phyloP scores from a whole-genome alignment of 2,797 vertebrate genomes.

The Girardinus metallicus region DNA sequence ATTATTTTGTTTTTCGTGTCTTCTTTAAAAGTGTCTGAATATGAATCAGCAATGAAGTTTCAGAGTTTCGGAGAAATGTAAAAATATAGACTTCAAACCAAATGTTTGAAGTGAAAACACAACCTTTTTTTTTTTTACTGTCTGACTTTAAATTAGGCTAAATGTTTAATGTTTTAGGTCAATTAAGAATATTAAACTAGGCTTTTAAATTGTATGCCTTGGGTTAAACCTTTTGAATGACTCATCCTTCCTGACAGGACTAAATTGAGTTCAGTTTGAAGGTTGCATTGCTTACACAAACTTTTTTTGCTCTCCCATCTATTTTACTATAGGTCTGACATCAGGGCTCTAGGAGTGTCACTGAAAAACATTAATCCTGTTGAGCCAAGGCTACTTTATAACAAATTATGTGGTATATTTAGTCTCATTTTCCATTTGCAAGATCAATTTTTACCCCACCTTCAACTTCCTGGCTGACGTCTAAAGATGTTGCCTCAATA shows the following conservation, averaged over 20 bases:
- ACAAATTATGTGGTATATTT: not conserved
- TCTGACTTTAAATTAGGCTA: not conserved
- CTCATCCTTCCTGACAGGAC: not conserved
- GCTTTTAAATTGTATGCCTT: not conserved
- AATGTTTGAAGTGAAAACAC: not conserved
- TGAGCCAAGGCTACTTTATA: not conserved
- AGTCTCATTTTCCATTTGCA: not conserved
- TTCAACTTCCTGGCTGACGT: not conserved
- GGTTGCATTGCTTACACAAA: not conserved
- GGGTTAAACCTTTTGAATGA: not conserved
- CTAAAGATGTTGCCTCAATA: not conserved
- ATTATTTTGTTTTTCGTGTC: not conserved
- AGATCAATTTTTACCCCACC: not conserved
- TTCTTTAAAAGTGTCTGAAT: not conserved
- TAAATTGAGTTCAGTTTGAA: not conserved
- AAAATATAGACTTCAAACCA: not conserved
- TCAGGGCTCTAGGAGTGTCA: too few relatives aligned
- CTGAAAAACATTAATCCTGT: not conserved
- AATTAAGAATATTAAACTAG: not conserved
- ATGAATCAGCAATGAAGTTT: slow-evolving; percentile 5
- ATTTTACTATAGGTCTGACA: not conserved
- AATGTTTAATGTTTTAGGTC: not conserved
- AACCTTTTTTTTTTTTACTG: not conserved
- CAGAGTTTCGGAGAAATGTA: not conserved
- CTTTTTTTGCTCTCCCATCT: not conserved